Evolutionary conservation across 2,797 vertebrate species (phyloP).

Genomic region (Pantherophis alleghaniensis): DNA sequence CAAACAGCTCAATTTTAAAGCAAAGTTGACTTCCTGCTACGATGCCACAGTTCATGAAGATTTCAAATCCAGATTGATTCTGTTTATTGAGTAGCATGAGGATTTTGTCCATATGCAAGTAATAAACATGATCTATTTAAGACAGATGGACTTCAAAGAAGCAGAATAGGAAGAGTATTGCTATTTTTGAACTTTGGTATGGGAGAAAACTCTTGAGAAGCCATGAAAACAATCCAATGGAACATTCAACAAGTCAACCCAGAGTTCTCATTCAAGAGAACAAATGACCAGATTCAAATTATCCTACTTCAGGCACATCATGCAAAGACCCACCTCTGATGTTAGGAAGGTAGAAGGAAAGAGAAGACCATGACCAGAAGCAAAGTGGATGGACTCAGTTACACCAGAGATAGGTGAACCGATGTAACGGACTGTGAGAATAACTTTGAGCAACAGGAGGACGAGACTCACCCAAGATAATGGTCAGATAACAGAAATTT

Average conservation of each 20-base stretch:
- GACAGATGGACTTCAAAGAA: not conserved
- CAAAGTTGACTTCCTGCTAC: not conserved
- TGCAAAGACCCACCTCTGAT: not conserved
- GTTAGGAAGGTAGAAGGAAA: not conserved
- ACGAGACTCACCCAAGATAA: not conserved
- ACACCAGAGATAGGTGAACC: not conserved
- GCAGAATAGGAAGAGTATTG: not conserved
- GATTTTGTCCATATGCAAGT: not conserved
- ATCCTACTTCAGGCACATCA: not conserved
- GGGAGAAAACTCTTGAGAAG: not conserved
- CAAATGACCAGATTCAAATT: not conserved
- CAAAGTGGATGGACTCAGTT: not conserved
- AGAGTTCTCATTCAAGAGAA: not conserved
- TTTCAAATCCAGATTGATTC: not conserved
- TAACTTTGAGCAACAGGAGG: not conserved
- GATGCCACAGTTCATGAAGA: not conserved
- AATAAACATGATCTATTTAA: not conserved
- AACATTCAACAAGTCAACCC: not conserved
- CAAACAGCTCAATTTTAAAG: not conserved
- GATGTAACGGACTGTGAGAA: not conserved
- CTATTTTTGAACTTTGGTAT: not conserved
- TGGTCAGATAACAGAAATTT: not conserved
- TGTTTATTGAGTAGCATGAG: not conserved
- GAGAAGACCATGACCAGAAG: not conserved
- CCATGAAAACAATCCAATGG: not conserved